Evolutionary conservation across 2,797 vertebrate genomes (phyloP).

Genomic region (Arnoldichthys spilopterus): DNA sequence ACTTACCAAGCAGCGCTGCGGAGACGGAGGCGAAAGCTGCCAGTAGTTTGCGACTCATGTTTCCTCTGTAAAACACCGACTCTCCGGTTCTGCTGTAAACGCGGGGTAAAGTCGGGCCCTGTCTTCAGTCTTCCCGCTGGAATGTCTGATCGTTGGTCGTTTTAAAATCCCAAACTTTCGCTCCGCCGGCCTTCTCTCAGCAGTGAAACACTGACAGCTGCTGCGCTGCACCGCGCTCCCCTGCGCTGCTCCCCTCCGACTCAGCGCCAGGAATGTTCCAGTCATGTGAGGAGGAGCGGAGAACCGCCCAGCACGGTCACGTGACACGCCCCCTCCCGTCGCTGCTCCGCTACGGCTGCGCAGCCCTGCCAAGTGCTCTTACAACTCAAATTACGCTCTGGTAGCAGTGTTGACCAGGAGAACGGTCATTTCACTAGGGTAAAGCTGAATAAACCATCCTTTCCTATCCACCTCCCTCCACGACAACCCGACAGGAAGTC

Average conservation of each 20-base stretch:
- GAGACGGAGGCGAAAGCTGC: conserved; percentile 50
- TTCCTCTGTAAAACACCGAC: conserved; percentile 35
- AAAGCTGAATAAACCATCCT: too few relatives aligned
- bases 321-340: conserved; percentile 56
- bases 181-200: not conserved
- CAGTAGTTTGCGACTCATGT: conserved; percentile 62
- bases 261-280: conserved; percentile 50
- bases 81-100: too few relatives aligned
- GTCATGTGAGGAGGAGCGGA: conserved; percentile 72
- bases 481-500: too few relatives aligned
- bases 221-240: too few relatives aligned
- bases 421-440: too few relatives aligned
- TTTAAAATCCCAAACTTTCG: not conserved
- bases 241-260: not conserved
- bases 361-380: too few relatives aligned
- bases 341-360: not conserved
- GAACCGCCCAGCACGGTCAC: conserved; percentile 66
- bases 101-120: not conserved
- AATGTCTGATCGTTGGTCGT: not conserved
- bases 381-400: too few relatives aligned
- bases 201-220: not conserved
- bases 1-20: conserved; percentile 71
- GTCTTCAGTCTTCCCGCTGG: not conserved
- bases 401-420: too few relatives aligned
- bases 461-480: too few relatives aligned